phyloP scores from a whole-genome alignment of 2,797 vertebrate species.

The Silurus lanzhouensis region DNA sequence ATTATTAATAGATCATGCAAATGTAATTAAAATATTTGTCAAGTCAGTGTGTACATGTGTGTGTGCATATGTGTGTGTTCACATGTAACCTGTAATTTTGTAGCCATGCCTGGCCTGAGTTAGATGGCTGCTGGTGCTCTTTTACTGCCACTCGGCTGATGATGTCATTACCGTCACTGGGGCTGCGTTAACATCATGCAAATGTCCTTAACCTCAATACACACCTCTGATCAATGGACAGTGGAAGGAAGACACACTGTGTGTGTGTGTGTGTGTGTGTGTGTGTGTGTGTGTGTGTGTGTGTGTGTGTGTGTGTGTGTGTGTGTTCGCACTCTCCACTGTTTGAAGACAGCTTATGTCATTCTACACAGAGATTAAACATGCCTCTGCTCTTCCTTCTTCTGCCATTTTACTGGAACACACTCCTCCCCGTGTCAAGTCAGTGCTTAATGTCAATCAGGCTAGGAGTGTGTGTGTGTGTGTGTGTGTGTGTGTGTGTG shows the following conservation, averaged over 20 bases:
- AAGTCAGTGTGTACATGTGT: not conserved
- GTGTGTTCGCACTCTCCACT: constrained; percentile 36
- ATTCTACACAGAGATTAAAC: constrained; percentile 53
- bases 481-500: not conserved
- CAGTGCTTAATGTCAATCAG: constrained; percentile 54
- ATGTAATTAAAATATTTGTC: not conserved
- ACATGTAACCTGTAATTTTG: not conserved
- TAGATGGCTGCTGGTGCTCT: not conserved
- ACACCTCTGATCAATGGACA: constrained; percentile 53
- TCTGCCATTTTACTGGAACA: constrained; percentile 24
- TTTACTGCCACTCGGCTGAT: constrained; percentile 24
- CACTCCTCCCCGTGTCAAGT: constrained; percentile 51
- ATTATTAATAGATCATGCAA: not conserved
- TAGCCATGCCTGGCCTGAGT: not conserved
- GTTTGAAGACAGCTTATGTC: constrained; percentile 41
- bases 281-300: constrained; percentile 44
- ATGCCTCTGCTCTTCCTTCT: constrained; percentile 26
- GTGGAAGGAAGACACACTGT: constrained; percentile 54
- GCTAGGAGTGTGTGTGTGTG: not conserved
- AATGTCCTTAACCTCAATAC: constrained; percentile 50
- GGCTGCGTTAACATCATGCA: constrained; percentile 53
- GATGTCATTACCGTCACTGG: constrained; percentile 46
- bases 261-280: constrained; percentile 38
- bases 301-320: constrained; percentile 36
- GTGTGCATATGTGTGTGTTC: not conserved